Evolutionary conservation across 2,113 vertebrate species (phyloP).

Genomic region (Tragelaphus imberbis): DNA sequence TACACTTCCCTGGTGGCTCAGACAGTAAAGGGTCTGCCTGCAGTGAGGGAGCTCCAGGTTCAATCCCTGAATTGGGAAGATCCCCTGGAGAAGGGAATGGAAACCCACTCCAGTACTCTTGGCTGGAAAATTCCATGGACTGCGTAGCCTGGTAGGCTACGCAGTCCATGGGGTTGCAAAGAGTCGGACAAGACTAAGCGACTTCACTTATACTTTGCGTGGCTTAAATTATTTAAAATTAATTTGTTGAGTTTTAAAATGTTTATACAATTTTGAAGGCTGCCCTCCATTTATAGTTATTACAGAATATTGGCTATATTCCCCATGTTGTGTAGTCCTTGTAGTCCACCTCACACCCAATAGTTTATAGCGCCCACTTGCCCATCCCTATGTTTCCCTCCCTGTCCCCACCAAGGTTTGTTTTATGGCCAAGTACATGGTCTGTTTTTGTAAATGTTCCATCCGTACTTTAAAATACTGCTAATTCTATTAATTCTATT

Average conservation of each 20-base stretch:
- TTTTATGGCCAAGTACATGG: not conserved
- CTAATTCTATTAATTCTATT: not conserved
- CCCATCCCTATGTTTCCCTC: not conserved
- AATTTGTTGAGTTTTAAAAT: not conserved
- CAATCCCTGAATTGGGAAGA: not conserved
- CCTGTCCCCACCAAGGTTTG: rapidly evolving
- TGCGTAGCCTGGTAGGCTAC: not conserved
- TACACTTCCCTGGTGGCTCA: not conserved
- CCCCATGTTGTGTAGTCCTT: not conserved
- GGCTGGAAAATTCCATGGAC: not conserved
- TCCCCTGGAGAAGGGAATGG: not conserved
- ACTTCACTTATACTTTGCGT: not conserved
- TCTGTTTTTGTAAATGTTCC: not conserved
- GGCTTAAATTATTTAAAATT: not conserved
- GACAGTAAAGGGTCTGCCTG: not conserved
- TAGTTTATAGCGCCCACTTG: not conserved
- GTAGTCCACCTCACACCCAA: not conserved
- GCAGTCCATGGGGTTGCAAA: not conserved
- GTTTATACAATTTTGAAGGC: not conserved
- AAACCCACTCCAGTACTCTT: not conserved
- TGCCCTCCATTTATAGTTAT: not conserved
- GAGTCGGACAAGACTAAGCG: not conserved
- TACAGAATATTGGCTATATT: not conserved
- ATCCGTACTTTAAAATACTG: not conserved
- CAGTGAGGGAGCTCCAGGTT: not conserved